Evolutionary conservation across 2,797 vertebrate genomes (phyloP), one percentile per base, ranked within the genome.

Genomic region (Echeneis naucrates): DNA sequence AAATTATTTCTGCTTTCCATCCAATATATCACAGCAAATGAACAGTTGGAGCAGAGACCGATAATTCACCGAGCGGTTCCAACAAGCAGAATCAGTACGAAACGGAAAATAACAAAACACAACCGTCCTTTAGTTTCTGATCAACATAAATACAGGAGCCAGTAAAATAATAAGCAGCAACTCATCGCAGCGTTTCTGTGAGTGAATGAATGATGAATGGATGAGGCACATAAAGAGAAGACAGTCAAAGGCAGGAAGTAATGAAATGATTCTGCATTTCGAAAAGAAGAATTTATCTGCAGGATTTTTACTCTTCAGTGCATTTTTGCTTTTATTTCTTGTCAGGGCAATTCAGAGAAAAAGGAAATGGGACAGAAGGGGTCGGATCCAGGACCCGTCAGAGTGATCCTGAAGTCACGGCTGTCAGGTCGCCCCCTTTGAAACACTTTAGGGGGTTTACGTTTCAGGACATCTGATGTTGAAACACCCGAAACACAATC

Each of bases 1-100:
- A 78, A 87, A 88, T 84, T 55, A 72, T 77, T 77, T 73, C 50
- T 37, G 24, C 59, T 50, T 53, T 75, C 72, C 35, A 10, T 69
- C 65, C 56, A 50, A 82, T 81, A 50, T n/a, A 81, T 88, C 81
- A 74, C 66, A 42, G 80, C 33, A 52, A 78, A 81, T 57, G 61
- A 78, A 65, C 78, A 51, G 24, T 10, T 21, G 32, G 35, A 27
- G 59, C 38, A 54, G 44, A 68, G 72, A 68, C 4, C 68, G 64
- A 75, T 73, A 74, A 78, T 77, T 73, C 79, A 53, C 12, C 11
- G 17, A 14, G 42, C 13, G 65, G 75, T 66, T 81, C 38, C 57
- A 58, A 48, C 23, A 33, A 52, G 61, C 21, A 45, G 38, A 68
- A 61, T 21, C 37, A 59, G 33, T 9, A 70, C 44, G 5, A 63